Base-by-base conservation (phyloP, 1,140 invertebrate genomes). In the Centruroides vittatus region DNA sequence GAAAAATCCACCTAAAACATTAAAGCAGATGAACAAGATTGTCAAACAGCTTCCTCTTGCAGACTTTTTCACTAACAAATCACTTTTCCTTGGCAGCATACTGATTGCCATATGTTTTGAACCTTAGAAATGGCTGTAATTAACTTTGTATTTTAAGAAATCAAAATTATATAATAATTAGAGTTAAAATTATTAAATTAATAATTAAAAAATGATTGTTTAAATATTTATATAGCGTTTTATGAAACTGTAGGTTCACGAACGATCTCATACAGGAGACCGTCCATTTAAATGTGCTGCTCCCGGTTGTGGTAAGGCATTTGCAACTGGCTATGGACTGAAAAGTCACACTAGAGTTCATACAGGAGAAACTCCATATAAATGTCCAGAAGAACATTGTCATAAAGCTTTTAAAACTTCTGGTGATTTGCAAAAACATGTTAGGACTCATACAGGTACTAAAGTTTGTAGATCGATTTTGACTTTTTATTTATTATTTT, bases 331-430 rank as follows among this genome's bases (percentile, higher is more conserved):
- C 47, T 85, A 85, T 67, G 82, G 82, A 49, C 70, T 83, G 9
- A 85, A 84, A 72, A 81, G 79, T 55, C 83, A 84, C 72, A 76
- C 78, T n/a, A 69, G 82, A 7, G 83, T 81, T 0, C 83, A 85
- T 65, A 85, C 82, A 10, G 83, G 82, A 0, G 82, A 85, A 67
- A 84, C 83, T 67, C 83, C 83, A 0, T 85, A 84, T 65, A 78
- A 79, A 67, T 85, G 83, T 71, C 70, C 75, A 4, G 75, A 77
- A 12, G 75, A 76, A 57, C 65, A 68, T 3, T 84, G 83, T 71
- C 73, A 74, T 11, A 85, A 85, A 68, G 77, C 78, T 55, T 77
- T 77, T 80, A 84, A 84, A 72, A 84, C 82, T 9, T 84, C 83
- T 0, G 83, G 83, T 3, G 83, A 84, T 73, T 72, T 85, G 47